These are phyloP conservation scores for Apomyelois bistriatella DNA, from an alignment of 2,888 invertebrate genomes.

Conservation along the genomic window DNA sequence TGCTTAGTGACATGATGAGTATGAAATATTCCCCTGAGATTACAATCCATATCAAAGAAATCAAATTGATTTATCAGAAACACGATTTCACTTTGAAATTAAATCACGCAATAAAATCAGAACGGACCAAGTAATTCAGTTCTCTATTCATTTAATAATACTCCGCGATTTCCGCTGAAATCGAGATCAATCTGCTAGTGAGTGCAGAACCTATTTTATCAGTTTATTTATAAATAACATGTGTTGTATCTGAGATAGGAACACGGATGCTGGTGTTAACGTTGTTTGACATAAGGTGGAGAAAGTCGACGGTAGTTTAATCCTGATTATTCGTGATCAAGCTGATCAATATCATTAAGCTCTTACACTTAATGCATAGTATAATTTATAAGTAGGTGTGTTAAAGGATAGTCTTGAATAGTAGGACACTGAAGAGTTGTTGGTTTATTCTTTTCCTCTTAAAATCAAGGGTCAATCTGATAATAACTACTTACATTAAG, in stretches of 20 bases:
- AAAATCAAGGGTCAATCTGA: too few relatives aligned
- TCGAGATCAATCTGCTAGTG: constrained; percentile 29
- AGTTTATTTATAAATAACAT: background rate
- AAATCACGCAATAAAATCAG: background rate
- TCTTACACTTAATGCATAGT: too few relatives aligned
- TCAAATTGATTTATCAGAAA: background rate
- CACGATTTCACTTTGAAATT: constrained; percentile 2
- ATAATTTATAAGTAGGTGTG: too few relatives aligned
- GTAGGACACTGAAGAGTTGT: too few relatives aligned
- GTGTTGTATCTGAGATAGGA: background rate
- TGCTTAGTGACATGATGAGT: background rate
- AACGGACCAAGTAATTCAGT: constrained; percentile 37
- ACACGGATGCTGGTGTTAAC: background rate
- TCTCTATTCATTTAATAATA: constrained; percentile 47
- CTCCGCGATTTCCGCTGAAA: constrained; percentile 40
- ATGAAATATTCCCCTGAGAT: background rate
- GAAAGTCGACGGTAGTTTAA: background rate
- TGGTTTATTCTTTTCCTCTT: too few relatives aligned
- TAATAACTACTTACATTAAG: too few relatives aligned
- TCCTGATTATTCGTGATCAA: background rate
- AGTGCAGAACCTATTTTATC: constrained; percentile 25
- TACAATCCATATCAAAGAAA: background rate
- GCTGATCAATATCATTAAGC: background rate
- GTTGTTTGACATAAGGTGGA: background rate
- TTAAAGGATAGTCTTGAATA: too few relatives aligned